Evolutionary conservation across 2,797 vertebrate genomes (phyloP), one percentile per base, ranked within the genome.

Genomic region (Aplochiton taeniatus): DNA sequence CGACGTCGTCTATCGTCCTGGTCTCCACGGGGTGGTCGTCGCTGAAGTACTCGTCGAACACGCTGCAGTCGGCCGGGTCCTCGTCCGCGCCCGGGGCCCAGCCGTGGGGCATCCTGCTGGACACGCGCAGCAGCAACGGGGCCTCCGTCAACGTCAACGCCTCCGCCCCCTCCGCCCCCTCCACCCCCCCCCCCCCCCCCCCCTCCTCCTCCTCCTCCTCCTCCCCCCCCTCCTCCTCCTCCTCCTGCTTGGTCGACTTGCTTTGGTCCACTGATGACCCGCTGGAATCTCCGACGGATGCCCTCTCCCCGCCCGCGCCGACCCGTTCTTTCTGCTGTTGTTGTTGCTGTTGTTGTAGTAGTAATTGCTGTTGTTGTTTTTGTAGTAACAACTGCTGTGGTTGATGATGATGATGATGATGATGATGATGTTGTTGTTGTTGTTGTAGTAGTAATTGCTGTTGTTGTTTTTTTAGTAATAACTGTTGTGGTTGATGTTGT

Each of bases 1-100:
- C 85, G 65, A 94, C 76, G 79, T 95, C 89, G 51, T 94, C 93
- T 80, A 95, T 92, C 88, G 95, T 96, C 86, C 91, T 93, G 0
- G 91, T 94, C 85, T 96, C 96, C 58, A 93, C 79, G 0, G 94
- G 93, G 72, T 91, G 88, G 69, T 95, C 95, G 3, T 89, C 84
- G 55, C 88, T 92, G 80, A 95, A 98, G 85, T 95, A 97, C 67
- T 95, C 95, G 11, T 96, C 95, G 54, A 95, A 97, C 66, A 95
- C 81, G 0, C 63, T 63, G 43, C 56, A 58, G 70, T 95, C 95
- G 72, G 91, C 80, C 84, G 85, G 92, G 75, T 92, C 93, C 4
- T 84, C 74, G 0, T 79, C 85, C 77, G 12, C 42, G 47, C 82
- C 90, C 0, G 89, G 68, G 70, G 81, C 93, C 95, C 94, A 96